Evolutionary conservation across 2,113 vertebrate genomes (phyloP).

Genomic region (Carollia perspicillata): DNA sequence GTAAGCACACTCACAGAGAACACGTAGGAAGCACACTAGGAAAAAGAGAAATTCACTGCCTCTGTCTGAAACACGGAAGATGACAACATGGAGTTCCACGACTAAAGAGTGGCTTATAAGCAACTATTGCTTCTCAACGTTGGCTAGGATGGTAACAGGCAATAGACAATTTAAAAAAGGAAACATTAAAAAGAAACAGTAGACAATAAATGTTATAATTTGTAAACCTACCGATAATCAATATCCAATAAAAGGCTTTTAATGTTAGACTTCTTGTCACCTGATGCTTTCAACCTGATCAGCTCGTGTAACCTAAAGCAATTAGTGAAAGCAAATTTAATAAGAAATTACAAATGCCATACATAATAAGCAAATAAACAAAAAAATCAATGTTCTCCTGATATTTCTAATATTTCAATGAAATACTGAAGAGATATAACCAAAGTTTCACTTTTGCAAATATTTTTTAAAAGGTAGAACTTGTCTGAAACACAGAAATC

Average conservation of each 20-base stretch:
- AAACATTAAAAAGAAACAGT: slow-evolving; percentile 32
- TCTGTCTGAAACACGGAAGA: not conserved
- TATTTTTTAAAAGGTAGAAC: slow-evolving; percentile 4
- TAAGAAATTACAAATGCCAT: slow-evolving; percentile 30
- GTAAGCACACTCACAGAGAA: not conserved
- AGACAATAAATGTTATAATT: slow-evolving; percentile 14
- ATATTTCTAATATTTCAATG: not conserved
- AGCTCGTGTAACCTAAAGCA: slow-evolving; percentile 92
- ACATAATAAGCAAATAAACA: slow-evolving; percentile 55
- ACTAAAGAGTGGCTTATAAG: not conserved
- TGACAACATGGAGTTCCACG: not conserved
- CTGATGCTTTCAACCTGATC: slow-evolving; percentile 85
- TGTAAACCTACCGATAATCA: slow-evolving; percentile 91
- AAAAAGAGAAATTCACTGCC: not conserved
- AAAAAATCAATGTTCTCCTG: slow-evolving; percentile 34
- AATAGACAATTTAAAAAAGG: not conserved
- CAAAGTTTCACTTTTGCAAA: not conserved
- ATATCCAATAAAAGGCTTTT: slow-evolving; percentile 95
- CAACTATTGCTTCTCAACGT: not conserved
- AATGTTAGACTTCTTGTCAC: slow-evolving; percentile 75
- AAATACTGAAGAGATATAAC: not conserved
- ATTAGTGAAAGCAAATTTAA: slow-evolving; percentile 73
- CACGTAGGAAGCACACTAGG: not conserved
- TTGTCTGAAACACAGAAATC: not conserved
- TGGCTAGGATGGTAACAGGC: not conserved